Evolutionary conservation across 2,113 vertebrate genomes (phyloP), one percentile per base, ranked within the genome.

Genomic region (Vicugna pacos): DNA sequence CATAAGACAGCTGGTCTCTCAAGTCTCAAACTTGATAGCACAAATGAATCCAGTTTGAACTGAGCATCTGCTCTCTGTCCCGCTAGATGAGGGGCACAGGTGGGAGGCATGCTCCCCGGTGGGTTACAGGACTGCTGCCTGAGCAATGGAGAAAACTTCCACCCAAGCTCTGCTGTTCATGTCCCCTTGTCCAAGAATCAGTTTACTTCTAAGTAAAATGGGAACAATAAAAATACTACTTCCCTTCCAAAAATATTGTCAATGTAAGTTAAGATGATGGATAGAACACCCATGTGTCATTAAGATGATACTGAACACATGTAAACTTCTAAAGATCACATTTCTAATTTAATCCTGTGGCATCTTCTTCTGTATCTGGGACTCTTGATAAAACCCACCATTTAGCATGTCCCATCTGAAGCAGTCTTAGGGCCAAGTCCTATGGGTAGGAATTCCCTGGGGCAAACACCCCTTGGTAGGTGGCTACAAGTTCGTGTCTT

Each of bases 271-370:
- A 72, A 67, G 64, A 64, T 35, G 16, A 72, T 56, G 67, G 19
- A 20, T 38, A 81, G 86, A 85, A 93, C 15, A 16, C 19, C 28
- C 28, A 8, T 14, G 30, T 35, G 22, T 52, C 72, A 56, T 7
- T n/a, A 76, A 67, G 14, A 89, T 42, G 64, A 58, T 48, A 93
- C 12, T 26, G 30, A 64, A 50, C 46, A 50, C 16, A 88, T 3
- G 10, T 32, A 64, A 96, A 82, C 70, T 83, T 56, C 56, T 67
- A 65, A 72, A 62, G 62, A 24, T 69, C 72, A 82, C 79, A 92
- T 84, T 93, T 77, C 72, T 72, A 60, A 88, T 38, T 60, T 67
- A 79, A 56, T 73, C 32, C 20, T 38, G 28, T 54, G 32, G 65
- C 50, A 92, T 88, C 67, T 56, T 58, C 83, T 87, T 77, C 50